phyloP scores from a whole-genome alignment of 2,888 invertebrate species.

The Onthophagus sagittarius region DNA sequence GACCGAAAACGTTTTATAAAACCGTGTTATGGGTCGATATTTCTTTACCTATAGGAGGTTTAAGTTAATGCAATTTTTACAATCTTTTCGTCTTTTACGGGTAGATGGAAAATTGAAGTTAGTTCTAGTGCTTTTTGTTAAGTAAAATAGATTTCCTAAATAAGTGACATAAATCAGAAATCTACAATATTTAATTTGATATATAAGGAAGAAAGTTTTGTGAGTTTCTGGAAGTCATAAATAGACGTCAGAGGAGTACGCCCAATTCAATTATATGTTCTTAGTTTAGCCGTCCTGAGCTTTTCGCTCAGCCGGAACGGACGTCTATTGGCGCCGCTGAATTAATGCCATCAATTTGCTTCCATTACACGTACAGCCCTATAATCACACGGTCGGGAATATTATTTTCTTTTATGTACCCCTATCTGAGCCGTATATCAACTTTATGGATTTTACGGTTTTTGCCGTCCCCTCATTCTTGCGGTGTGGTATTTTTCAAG shows the following conservation, averaged over 20 bases:
- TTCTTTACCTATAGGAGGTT: background rate
- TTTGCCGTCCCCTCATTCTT: background rate
- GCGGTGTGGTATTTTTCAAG: background rate
- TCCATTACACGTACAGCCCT: slow-evolving; percentile 19
- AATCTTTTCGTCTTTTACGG: background rate
- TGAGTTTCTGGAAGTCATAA: background rate
- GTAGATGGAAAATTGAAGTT: background rate
- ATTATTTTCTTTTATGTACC: slow-evolving; percentile 16
- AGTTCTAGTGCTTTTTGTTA: background rate
- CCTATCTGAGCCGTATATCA: background rate
- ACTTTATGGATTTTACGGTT: slow-evolving; percentile 2
- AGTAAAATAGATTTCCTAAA: background rate
- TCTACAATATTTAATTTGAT: background rate
- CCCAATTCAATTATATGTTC: slow-evolving; percentile 23
- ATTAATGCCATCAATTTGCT: slow-evolving; percentile 22
- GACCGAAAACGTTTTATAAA: background rate
- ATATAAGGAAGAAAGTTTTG: background rate
- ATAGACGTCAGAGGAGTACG: slow-evolving; percentile 13
- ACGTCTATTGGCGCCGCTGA: slow-evolving; percentile 17
- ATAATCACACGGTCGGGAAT: slow-evolving; percentile 14
- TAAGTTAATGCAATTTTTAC: background rate
- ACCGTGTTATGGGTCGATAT: background rate
- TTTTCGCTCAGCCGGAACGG: slow-evolving; percentile 13
- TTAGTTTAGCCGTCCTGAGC: slow-evolving; percentile 17
- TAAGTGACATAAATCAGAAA: background rate